These are phyloP conservation scores for Drosophila pachea DNA, from an alignment of 1,140 invertebrate genomes.

Conservation along the genomic window DNA sequence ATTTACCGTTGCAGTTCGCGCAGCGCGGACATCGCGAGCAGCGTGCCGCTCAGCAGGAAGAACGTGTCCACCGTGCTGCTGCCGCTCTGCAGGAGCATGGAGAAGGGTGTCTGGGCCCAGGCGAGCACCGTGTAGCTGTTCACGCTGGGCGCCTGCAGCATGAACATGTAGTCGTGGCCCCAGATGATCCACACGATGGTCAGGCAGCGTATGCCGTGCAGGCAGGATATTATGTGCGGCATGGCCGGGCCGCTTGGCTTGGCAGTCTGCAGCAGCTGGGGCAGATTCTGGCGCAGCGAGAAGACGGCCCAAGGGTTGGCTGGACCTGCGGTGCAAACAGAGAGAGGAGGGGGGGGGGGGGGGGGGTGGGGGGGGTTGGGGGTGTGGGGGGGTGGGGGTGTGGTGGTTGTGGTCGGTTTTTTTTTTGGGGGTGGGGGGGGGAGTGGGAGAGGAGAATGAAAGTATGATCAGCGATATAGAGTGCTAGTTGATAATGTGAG, in stretches of 20 bases:
- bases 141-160: slow-evolving; percentile 51
- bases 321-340: neutral
- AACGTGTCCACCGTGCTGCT: slow-evolving; percentile 85
- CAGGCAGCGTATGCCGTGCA: slow-evolving; percentile 82
- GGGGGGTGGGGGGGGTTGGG: neutral
- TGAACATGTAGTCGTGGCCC: slow-evolving; percentile 80
- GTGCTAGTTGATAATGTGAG: neutral
- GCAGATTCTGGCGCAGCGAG: slow-evolving; percentile 53
- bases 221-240: slow-evolving; percentile 77
- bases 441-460: too few relatives aligned
- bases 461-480: too few relatives aligned
- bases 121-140: slow-evolving; percentile 46
- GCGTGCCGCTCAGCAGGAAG: slow-evolving; percentile 84
- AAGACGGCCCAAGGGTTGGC: slow-evolving; percentile 27
- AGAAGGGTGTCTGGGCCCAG: slow-evolving; percentile 80
- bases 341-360: neutral
- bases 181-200: slow-evolving; percentile 85
- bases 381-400: too few relatives aligned
- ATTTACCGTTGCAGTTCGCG: slow-evolving; percentile 81
- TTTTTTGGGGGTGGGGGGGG: too few relatives aligned
- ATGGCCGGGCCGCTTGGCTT: neutral
- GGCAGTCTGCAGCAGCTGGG: slow-evolving; percentile 37
- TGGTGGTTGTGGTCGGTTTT: too few relatives aligned
- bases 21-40: slow-evolving; percentile 83
- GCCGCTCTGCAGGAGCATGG: slow-evolving; percentile 82